phyloP scores from a whole-genome alignment of 2,888 invertebrate genomes.

The Epistrophe eligans region DNA sequence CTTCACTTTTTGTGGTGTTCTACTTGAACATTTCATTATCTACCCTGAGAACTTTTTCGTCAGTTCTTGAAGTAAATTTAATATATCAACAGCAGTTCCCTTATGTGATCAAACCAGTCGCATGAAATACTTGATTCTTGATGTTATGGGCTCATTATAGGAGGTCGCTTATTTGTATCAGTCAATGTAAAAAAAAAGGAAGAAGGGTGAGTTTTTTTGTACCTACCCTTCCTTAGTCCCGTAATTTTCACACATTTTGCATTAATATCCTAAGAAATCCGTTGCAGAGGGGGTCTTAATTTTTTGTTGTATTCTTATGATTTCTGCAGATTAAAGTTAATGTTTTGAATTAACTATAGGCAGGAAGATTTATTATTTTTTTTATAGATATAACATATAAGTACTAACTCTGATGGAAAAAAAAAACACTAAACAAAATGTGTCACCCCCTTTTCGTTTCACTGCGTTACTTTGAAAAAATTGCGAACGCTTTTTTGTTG shows the following conservation, averaged over 20 bases:
- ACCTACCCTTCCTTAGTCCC: slow-evolving; percentile 22
- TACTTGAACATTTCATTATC: slow-evolving; percentile 81
- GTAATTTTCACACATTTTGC: slow-evolving; percentile 63
- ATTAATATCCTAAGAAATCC: slow-evolving; percentile 58
- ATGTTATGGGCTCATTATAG: slow-evolving; percentile 51
- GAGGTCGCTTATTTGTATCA: slow-evolving; percentile 54
- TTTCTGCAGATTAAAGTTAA: too few species aligned
- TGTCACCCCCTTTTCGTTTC: too few species aligned
- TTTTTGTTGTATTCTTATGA: slow-evolving; percentile 9
- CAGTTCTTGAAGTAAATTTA: slow-evolving; percentile 34
- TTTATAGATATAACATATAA: too few species aligned
- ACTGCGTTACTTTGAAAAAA: too few species aligned
- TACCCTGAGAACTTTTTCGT: slow-evolving; percentile 83
- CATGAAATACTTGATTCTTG: slow-evolving; percentile 62
- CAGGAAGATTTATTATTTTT: too few species aligned
- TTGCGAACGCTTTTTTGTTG: too few species aligned
- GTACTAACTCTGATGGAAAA: too few species aligned
- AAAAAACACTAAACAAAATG: too few species aligned
- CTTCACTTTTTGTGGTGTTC: slow-evolving; percentile 40
- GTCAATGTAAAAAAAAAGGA: slow-evolving; percentile 22
- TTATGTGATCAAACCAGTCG: slow-evolving; percentile 69
- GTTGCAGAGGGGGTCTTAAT: neutral
- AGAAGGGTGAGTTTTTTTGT: slow-evolving; percentile 50
- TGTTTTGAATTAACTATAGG: too few species aligned
- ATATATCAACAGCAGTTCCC: slow-evolving; percentile 35